Conservation (phyloP, 2,113 vertebrate genomes). For the Climacteris rufus region DNA sequence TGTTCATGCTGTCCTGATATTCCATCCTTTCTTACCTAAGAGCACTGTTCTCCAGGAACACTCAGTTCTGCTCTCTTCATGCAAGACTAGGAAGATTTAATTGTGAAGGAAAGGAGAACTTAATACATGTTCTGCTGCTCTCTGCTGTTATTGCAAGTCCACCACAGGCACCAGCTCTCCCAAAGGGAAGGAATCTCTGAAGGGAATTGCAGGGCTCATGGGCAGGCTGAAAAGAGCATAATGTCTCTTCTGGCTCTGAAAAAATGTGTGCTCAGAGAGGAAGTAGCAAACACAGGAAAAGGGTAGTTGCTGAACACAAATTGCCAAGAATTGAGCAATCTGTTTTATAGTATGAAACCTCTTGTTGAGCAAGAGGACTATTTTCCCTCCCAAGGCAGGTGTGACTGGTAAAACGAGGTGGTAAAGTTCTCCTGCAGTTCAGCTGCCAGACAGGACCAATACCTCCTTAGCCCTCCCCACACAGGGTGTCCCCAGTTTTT, state of each 20-base stretch:
- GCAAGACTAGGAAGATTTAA: background rate
- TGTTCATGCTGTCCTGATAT: background rate
- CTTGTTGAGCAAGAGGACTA: background rate
- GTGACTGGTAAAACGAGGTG: background rate
- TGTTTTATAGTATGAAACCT: background rate
- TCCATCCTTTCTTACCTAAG: background rate
- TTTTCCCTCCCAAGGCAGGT: background rate
- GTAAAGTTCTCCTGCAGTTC: background rate
- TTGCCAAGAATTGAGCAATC: conserved; percentile 30
- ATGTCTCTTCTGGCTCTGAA: background rate
- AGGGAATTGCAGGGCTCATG: background rate
- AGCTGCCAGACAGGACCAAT: background rate
- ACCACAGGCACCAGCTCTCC: background rate
- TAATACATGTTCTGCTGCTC: background rate
- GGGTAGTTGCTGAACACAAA: background rate
- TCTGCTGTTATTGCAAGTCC: background rate
- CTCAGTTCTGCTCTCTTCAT: background rate
- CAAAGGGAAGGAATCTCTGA: background rate
- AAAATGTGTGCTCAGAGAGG: background rate
- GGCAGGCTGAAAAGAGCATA: background rate
- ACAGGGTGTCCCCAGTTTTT: background rate
- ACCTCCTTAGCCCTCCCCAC: background rate
- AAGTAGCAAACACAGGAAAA: conserved; percentile 14
- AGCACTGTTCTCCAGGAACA: background rate
- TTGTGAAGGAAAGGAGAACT: background rate